Evolutionary conservation across 2,888 invertebrate genomes (phyloP).

Genomic region (Mesorhabditis spiculigera): DNA sequence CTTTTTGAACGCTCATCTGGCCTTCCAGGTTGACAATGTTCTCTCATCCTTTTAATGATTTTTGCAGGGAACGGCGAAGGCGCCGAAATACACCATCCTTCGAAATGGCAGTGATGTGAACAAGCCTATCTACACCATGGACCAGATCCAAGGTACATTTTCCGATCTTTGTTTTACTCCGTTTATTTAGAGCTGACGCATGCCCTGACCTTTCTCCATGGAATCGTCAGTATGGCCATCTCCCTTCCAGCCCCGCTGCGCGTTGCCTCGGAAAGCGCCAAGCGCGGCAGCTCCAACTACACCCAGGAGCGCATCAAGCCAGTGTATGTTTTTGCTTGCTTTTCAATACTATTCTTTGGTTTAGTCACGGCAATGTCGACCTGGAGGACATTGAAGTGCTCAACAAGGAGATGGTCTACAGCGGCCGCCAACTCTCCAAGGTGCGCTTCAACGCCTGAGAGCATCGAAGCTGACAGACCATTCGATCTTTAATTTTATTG

Average conservation of each 20-base stretch:
- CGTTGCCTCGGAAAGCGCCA: constrained; percentile 16
- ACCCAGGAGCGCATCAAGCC: too few relatives aligned
- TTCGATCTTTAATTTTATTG: too few relatives aligned
- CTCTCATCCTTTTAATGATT: too few relatives aligned
- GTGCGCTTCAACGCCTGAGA: background rate
- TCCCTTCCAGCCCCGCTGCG: constrained; percentile 21
- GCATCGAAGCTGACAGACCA: too few relatives aligned
- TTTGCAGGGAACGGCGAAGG: constrained; percentile 24
- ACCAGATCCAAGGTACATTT: background rate
- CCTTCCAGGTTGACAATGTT: constrained; percentile 16
- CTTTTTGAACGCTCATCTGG: constrained; percentile 17
- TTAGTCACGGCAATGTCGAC: too few relatives aligned
- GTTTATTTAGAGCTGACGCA: constrained; percentile 9
- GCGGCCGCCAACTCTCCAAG: background rate
- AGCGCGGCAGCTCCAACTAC: constrained; percentile 14
- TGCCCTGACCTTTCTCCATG: constrained; percentile 16
- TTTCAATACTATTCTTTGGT: too few relatives aligned
- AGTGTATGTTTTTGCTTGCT: too few relatives aligned
- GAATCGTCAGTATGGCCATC: constrained; percentile 19
- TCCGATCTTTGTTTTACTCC: too few relatives aligned
- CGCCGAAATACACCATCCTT: constrained; percentile 19
- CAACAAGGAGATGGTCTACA: background rate
- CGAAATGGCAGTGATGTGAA: background rate
- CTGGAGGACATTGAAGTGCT: background rate
- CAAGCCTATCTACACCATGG: background rate